Base-by-base conservation (phyloP, 1,140 invertebrate species). In the Drosophila bipectinata region DNA sequence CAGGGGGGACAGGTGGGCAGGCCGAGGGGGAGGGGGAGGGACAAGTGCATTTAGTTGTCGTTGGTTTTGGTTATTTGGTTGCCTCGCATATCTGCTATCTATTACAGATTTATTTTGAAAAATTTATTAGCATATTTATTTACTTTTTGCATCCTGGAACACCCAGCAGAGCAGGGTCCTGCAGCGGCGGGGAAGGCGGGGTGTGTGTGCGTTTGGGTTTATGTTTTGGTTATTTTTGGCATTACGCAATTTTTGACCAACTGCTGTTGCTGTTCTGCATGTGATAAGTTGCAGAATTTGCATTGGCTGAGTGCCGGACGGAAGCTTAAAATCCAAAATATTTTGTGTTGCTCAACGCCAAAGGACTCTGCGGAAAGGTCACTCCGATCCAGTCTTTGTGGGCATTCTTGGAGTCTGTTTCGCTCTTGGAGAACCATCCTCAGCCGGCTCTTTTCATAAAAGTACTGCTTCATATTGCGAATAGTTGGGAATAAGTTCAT, bases 41-140 rank as follows among this genome's bases (percentile, higher is more conserved):
- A 41, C 34, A 39, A 59, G 41, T 80, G 72, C 78, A 81, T 66
- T 77, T 77, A 80, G 77, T 77, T 80, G 78, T 72, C 78, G 67
- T 71, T 57, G 55, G 41, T 18, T 44, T 60, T 59, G 53, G 78
- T 63, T 85, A 80, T 77, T 84, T 84, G 75, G 81, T 85, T 77
- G 72, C 68, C 54, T 75, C 72, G 83, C 77, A 71, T 83, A 83
- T 83, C 80, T 83, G 80, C 72, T 77, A 83, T 84, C 81, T 85
- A 85, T 85, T 81, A 85, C 81, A 85, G 81, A 85, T 85, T 85
- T 85, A 85, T 85, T 85, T 85, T 85, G 81, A 85, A 85, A 85
- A 85, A 80, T 85, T 85, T 85, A 85, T 85, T 85, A 85, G 81
- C 81, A 85, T 85, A 85, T 85, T 85, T 85, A 85, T 85, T 85